Evolutionary conservation across 1,140 invertebrate genomes (phyloP).

Genomic region (Aphis craccivora): DNA sequence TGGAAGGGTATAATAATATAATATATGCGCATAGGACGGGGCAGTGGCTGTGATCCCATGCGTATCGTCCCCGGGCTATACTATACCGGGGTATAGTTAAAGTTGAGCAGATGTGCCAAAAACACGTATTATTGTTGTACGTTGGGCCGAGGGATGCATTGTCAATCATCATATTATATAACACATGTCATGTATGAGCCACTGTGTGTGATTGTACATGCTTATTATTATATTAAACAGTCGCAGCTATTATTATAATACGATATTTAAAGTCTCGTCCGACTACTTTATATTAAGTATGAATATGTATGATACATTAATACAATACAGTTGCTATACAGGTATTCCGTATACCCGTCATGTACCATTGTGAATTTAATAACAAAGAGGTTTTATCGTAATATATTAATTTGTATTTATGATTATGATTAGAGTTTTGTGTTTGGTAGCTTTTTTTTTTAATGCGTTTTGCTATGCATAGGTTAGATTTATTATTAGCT

Average conservation of each 20-base stretch:
- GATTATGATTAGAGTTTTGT: not conserved
- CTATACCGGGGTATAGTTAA: not conserved
- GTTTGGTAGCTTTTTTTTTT: not conserved
- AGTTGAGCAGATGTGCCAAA: constrained; percentile 45
- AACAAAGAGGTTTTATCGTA: not conserved
- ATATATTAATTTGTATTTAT: not conserved
- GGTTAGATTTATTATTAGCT: not conserved
- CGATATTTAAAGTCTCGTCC: not conserved
- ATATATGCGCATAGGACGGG: not conserved
- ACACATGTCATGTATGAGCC: not conserved
- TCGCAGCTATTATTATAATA: not conserved
- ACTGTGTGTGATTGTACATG: not conserved
- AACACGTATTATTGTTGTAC: not conserved
- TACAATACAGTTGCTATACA: not conserved
- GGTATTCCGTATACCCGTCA: not conserved
- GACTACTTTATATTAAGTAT: not conserved
- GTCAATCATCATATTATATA: constrained; percentile 19
- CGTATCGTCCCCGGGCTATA: not conserved
- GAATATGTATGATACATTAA: not conserved
- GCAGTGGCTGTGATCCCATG: not conserved
- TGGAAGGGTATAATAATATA: constrained; percentile 23
- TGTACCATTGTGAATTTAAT: not conserved
- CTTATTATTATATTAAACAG: not conserved
- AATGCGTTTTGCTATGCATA: not conserved
- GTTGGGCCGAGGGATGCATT: not conserved